Percentiles rank a stretch among this genome's conserved stretches.
Evolutionary conservation across 2,797 vertebrate species (phyloP).

Genomic region (Apogon talboti): DNA sequence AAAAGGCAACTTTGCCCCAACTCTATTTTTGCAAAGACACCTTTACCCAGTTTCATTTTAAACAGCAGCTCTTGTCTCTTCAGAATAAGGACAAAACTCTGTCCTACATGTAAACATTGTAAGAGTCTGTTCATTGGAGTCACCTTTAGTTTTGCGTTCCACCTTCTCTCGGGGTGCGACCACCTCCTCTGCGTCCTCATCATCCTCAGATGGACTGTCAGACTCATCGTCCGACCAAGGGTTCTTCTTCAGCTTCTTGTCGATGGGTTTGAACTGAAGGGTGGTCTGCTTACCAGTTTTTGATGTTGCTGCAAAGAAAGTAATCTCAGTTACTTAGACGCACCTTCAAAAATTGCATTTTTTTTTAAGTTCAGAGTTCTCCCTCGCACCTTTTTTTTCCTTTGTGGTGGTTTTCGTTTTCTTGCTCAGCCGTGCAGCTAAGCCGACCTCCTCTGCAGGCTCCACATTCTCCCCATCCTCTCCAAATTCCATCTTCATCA

Average conservation of each 20-base stretch:
- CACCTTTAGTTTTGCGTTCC: slow-evolving; percentile 85
- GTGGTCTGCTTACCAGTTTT: slow-evolving; percentile 88
- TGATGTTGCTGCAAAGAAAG: slow-evolving; percentile 50
- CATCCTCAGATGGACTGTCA: slow-evolving; percentile 53
- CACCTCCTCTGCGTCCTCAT: slow-evolving; percentile 39
- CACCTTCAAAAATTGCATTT: no score
- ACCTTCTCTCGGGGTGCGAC: slow-evolving; percentile 71
- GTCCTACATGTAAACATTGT: no score
- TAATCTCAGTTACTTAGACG: neutral
- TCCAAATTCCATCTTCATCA: slow-evolving; percentile 85
- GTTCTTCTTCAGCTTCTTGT: slow-evolving; percentile 84
- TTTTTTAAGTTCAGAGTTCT: no score
- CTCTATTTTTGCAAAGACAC: no score
- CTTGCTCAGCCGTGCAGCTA: slow-evolving; percentile 80
- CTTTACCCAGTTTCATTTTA: no score
- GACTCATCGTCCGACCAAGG: slow-evolving; percentile 85
- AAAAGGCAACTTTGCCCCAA: no score
- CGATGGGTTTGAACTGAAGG: slow-evolving; percentile 88
- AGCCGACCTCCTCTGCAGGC: slow-evolving; percentile 54
- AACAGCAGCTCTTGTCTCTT: neutral
- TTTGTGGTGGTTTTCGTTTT: slow-evolving; percentile 82
- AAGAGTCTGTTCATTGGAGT: slow-evolving; percentile 19
- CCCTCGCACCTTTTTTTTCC: slow-evolving; percentile 73
- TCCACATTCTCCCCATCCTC: slow-evolving; percentile 77
- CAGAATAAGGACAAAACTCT: neutral